Conservation (phyloP, 1,140 invertebrate genomes). For the Oncopodura yosiiana region DNA sequence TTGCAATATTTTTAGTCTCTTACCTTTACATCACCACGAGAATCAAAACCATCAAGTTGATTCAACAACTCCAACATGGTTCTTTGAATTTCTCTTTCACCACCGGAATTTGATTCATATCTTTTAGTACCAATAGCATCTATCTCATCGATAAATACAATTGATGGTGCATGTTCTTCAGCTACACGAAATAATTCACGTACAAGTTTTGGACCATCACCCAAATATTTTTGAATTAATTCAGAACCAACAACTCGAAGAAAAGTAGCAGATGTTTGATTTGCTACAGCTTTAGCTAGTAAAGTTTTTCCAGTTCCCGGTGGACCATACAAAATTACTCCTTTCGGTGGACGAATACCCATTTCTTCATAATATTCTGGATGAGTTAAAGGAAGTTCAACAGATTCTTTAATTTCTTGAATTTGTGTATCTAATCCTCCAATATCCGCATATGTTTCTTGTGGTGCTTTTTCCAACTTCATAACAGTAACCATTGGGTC, state of each 20-base stretch:
- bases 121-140: conserved; percentile 99
- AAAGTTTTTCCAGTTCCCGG: conserved; percentile 98
- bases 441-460: conserved; percentile 99
- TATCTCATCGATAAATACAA: conserved; percentile 99
- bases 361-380: conserved; percentile 99
- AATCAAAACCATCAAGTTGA: conserved; percentile 98
- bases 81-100: conserved; percentile 97
- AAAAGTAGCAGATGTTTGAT: conserved; percentile 99
- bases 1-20: conserved; percentile 5
- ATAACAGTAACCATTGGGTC: conserved; percentile 99
- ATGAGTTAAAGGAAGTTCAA: conserved; percentile 96
- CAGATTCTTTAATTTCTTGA: conserved; percentile 99
- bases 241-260: conserved; percentile 96
- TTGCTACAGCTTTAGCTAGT: conserved; percentile 96
- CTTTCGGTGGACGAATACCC: conserved; percentile 99
- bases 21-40: conserved; percentile 87
- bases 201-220: conserved; percentile 97
- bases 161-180: conserved; percentile 98
- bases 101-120: conserved; percentile 99
- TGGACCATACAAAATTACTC: conserved; percentile 96
- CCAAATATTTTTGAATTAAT: conserved; percentile 98
- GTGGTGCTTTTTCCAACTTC: conserved; percentile 99
- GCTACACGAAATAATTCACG: conserved; percentile 95
- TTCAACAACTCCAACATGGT: conserved; percentile 99
- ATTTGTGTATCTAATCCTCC: conserved; percentile 99